These are phyloP conservation scores for Pterocles gutturalis DNA, from an alignment of 2,113 vertebrate species.

Conservation along the genomic window DNA sequence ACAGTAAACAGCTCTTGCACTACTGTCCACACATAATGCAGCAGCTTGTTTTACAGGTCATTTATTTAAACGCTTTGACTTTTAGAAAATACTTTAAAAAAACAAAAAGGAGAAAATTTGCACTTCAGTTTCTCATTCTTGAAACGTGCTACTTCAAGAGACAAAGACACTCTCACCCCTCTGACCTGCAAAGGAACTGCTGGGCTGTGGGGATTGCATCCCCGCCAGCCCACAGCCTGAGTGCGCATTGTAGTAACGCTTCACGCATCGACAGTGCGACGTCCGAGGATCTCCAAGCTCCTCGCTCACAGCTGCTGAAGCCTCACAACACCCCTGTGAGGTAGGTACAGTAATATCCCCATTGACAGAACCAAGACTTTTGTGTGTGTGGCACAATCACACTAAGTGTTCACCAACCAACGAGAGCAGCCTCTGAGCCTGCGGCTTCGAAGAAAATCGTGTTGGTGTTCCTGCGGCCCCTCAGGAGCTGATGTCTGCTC, in stretches of 20 bases:
- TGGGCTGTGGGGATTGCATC: not conserved
- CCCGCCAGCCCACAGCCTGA: not conserved
- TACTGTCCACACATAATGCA: slow-evolving; percentile 23
- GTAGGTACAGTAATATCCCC: slow-evolving; percentile 65
- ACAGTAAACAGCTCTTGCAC: slow-evolving; percentile 6
- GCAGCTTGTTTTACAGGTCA: slow-evolving; percentile 49
- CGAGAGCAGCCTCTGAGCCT: not conserved
- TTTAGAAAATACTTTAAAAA: slow-evolving; percentile 61
- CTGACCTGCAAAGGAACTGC: slow-evolving; percentile 52
- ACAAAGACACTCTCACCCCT: slow-evolving; percentile 20
- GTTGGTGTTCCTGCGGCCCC: not conserved
- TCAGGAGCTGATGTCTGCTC: not conserved
- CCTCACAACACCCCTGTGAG: slow-evolving; percentile 65
- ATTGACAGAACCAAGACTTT: slow-evolving; percentile 30
- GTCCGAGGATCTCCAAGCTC: not conserved
- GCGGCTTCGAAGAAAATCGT: not conserved
- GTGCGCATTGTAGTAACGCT: not conserved
- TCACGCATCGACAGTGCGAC: not conserved
- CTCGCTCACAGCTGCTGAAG: not conserved
- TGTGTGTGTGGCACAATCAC: not conserved
- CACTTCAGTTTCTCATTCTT: slow-evolving; percentile 60
- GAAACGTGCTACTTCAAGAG: slow-evolving; percentile 55
- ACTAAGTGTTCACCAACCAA: not conserved
- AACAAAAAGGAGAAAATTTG: slow-evolving; percentile 37
- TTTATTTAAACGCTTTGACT: slow-evolving; percentile 74